Percentiles rank a stretch among this genome's conserved stretches.
Conservation (phyloP, 2,888 invertebrate genomes). For the Caenorhabditis sp. region DNA sequence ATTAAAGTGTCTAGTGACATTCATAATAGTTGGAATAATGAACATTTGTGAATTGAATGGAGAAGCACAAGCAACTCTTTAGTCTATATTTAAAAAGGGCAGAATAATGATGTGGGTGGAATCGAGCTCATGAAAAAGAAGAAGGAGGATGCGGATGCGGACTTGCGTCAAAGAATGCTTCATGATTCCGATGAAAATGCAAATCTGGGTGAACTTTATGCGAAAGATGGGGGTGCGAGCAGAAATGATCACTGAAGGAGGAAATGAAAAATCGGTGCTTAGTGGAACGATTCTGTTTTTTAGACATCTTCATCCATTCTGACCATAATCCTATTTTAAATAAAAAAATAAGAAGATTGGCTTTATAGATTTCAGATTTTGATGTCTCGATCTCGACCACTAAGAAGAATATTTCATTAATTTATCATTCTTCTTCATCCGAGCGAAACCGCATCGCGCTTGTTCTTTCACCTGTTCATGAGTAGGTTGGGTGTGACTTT, state of each 20-base stretch:
- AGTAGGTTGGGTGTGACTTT: conserved; percentile 49
- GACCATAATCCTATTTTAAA: conserved; percentile 16
- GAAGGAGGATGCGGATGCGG: not conserved
- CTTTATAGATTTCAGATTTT: no score
- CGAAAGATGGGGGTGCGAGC: conserved; percentile 34
- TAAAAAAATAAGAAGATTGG: not conserved
- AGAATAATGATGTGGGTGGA: conserved; percentile 30
- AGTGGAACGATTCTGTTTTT: not conserved
- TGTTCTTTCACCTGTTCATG: conserved; percentile 10
- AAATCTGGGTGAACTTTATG: conserved; percentile 43
- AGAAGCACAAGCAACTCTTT: no score
- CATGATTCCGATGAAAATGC: conserved; percentile 46
- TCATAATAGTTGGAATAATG: no score
- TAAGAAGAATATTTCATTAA: no score
- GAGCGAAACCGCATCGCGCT: no score
- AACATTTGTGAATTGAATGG: no score
- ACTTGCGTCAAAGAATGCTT: conserved; percentile 51
- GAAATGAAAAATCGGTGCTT: not conserved
- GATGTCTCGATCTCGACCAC: no score
- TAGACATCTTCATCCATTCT: conserved; percentile 8
- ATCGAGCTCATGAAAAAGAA: conserved; percentile 7
- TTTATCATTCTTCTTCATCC: no score
- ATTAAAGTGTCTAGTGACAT: no score
- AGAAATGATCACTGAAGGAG: conserved; percentile 26
- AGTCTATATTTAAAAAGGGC: no score